Conservation (phyloP, 2,888 invertebrate genomes). For the Limnephilus auricula region DNA sequence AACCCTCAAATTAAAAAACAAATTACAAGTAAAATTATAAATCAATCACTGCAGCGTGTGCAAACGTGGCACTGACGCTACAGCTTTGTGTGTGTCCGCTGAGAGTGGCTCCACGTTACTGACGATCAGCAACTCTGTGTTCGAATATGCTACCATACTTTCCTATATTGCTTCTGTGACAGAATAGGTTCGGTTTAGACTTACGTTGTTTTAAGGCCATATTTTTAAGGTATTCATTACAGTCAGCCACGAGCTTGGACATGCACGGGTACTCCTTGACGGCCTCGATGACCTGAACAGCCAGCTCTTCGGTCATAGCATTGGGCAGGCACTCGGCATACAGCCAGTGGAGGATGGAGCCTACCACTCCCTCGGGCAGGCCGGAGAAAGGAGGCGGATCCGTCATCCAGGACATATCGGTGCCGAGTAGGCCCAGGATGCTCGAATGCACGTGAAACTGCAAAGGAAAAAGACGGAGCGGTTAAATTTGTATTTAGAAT, state of each 20-base stretch:
- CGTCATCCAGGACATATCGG: conserved; percentile 70
- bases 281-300: conserved; percentile 77
- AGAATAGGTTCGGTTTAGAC: conserved; percentile 66
- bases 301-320: conserved; percentile 78
- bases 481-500: background rate
- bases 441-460: conserved; percentile 78
- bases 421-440: conserved; percentile 78
- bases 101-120: too few relatives aligned
- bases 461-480: conserved; percentile 64
- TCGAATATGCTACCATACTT: too few relatives aligned
- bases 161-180: too few relatives aligned
- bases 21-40: too few relatives aligned
- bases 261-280: conserved; percentile 78
- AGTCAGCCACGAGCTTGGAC: conserved; percentile 77
- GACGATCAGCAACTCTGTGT: too few relatives aligned
- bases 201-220: conserved; percentile 82
- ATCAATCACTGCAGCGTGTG: too few relatives aligned
- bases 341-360: conserved; percentile 80
- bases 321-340: conserved; percentile 82
- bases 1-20: too few relatives aligned
- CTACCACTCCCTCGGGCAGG: conserved; percentile 79
- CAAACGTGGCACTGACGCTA: too few relatives aligned
- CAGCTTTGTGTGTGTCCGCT: too few relatives aligned
- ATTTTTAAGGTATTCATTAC: conserved; percentile 80
- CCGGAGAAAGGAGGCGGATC: conserved; percentile 78